Conservation (phyloP, 2,113 vertebrate genomes). For the Hiodon tergisus region DNA sequence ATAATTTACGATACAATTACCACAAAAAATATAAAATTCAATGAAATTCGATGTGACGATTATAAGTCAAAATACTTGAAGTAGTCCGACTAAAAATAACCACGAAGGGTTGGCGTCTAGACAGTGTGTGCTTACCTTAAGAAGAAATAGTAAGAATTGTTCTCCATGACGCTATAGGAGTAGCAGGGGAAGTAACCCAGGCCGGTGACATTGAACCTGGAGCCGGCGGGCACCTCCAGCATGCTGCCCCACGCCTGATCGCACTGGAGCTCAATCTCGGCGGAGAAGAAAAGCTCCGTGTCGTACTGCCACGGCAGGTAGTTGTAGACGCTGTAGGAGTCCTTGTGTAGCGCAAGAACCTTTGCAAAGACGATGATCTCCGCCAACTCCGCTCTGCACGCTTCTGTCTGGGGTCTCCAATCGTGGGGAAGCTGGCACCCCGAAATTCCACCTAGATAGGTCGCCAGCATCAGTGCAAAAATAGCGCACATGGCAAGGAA, state of each 20-base stretch:
- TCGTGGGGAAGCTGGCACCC: conserved; percentile 70
- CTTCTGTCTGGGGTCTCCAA: conserved; percentile 76
- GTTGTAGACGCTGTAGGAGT: conserved; percentile 68
- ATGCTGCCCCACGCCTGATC: conserved; percentile 80
- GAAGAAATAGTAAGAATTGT: conserved; percentile 77
- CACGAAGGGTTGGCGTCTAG: neutral
- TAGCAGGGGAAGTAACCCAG: conserved; percentile 73
- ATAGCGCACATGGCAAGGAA: conserved; percentile 51
- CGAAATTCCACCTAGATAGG: conserved; percentile 34
- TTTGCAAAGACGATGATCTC: conserved; percentile 74
- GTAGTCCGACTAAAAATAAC: neutral
- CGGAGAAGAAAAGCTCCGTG: conserved; percentile 66
- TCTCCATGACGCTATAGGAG: conserved; percentile 70
- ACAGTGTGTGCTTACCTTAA: conserved; percentile 57
- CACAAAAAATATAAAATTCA: too few species aligned
- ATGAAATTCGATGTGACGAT: too few species aligned
- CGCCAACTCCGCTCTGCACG: conserved; percentile 71
- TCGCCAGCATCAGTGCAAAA: conserved; percentile 40
- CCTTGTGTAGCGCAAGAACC: conserved; percentile 68
- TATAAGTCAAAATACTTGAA: neutral
- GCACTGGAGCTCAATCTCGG: conserved; percentile 73
- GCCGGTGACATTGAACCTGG: conserved; percentile 72
- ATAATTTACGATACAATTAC: too few species aligned
- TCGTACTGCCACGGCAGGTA: conserved; percentile 70
- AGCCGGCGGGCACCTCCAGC: conserved; percentile 74